phyloP scores from a whole-genome alignment of 30 jellyfish, hydroid and myxozoan species.

The Pseudorhiza aurosa region DNA sequence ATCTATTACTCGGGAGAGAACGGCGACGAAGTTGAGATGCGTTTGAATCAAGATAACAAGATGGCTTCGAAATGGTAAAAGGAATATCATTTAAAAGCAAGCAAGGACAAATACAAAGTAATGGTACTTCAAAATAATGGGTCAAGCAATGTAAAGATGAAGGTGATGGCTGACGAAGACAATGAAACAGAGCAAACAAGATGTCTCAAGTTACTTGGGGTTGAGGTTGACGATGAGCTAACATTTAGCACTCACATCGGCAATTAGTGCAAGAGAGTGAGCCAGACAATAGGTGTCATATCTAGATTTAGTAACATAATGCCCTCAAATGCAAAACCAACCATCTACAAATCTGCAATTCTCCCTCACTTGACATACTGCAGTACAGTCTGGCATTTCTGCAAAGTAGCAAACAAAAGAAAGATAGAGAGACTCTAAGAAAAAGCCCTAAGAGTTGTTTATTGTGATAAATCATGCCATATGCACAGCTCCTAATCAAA shows the following conservation, averaged over 20 bases:
- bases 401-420: constrained; percentile 39
- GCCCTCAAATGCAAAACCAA: constrained; percentile 42
- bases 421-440: constrained; percentile 53
- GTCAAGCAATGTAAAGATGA: constrained; percentile 17
- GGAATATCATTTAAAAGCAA: constrained; percentile 54
- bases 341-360: constrained; percentile 59
- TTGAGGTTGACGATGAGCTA: constrained; percentile 53
- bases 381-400: constrained; percentile 54
- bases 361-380: constrained; percentile 52
- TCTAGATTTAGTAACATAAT: constrained; percentile 48
- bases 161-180: constrained; percentile 44
- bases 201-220: constrained; percentile 49
- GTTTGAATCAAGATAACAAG: constrained; percentile 30
- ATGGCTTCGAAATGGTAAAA: constrained; percentile 45
- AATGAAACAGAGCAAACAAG: constrained; percentile 53
- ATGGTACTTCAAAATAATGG: constrained; percentile 27
- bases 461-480: constrained; percentile 38
- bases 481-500: constrained; percentile 48
- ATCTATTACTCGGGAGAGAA: constrained; percentile 48
- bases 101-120: constrained; percentile 43
- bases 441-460: constrained; percentile 64
- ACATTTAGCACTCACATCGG: constrained; percentile 27
- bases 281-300: constrained; percentile 47
- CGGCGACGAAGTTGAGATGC: constrained; percentile 32
- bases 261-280: constrained; percentile 52